These are phyloP conservation scores for Cataglyphis altisquamis DNA, from an alignment of 2,888 invertebrate genomes.

Conservation along the genomic window DNA sequence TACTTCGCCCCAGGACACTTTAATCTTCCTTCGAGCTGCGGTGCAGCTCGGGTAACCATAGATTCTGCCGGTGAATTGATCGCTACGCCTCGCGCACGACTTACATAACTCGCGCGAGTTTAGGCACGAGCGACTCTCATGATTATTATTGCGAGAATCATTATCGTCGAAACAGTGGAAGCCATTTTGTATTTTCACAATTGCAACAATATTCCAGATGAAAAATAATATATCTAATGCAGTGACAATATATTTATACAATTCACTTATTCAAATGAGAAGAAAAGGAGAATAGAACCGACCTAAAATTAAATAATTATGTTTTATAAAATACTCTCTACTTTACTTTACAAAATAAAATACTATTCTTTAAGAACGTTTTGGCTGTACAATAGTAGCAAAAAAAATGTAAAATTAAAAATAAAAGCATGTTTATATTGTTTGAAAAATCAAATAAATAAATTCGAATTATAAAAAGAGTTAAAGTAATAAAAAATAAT, in stretches of 20 bases:
- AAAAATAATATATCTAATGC: background rate
- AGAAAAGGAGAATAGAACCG: background rate
- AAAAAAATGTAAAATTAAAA: too few species aligned
- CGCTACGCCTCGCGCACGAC: conserved; percentile 49
- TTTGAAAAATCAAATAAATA: too few species aligned
- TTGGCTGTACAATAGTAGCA: too few species aligned
- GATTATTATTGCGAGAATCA: conserved; percentile 41
- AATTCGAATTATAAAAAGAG: too few species aligned
- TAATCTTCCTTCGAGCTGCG: conserved; percentile 55
- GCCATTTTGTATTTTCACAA: conserved; percentile 19
- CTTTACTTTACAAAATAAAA: background rate
- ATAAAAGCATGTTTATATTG: too few species aligned
- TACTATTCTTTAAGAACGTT: background rate
- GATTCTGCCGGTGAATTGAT: conserved; percentile 48
- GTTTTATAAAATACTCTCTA: background rate
- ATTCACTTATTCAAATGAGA: background rate
- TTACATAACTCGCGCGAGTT: conserved; percentile 49
- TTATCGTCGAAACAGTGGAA: conserved; percentile 1
- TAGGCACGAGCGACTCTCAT: conserved; percentile 52
- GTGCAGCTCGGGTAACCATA: conserved; percentile 59
- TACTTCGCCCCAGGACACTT: conserved; percentile 59
- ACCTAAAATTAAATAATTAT: too few species aligned
- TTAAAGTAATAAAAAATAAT: too few species aligned
- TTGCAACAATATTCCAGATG: background rate
- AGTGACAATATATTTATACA: background rate